phyloP scores from a whole-genome alignment of 2,888 invertebrate genomes.

The Microctonus hyperodae region DNA sequence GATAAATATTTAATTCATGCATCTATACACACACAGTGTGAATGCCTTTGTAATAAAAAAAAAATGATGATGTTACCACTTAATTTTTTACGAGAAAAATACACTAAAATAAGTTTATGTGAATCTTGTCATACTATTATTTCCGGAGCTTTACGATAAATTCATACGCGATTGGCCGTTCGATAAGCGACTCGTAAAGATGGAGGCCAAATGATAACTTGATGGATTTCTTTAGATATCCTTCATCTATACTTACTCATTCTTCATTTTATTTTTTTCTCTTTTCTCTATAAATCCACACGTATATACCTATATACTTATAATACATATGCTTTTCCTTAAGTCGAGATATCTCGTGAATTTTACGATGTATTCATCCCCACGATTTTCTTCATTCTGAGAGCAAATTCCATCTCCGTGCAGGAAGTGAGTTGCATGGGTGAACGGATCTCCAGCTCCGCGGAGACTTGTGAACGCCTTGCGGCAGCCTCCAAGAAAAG shows the following conservation, averaged over 20 bases:
- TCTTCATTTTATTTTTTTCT: too few species aligned
- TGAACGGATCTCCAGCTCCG: constrained; percentile 24
- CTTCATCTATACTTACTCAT: constrained; percentile 23
- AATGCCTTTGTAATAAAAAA: too few species aligned
- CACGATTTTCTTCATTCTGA: constrained; percentile 29
- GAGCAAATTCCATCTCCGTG: constrained; percentile 32
- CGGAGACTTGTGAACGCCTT: constrained; percentile 10
- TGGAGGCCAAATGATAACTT: constrained; percentile 40
- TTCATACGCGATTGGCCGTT: constrained; percentile 49
- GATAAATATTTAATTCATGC: too few species aligned
- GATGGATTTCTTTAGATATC: constrained; percentile 39
- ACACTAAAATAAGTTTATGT: constrained; percentile 25
- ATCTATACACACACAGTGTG: too few species aligned
- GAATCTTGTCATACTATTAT: constrained; percentile 38
- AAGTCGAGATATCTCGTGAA: constrained; percentile 2
- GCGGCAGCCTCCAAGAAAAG: constrained; percentile 7
- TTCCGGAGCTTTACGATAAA: constrained; percentile 47
- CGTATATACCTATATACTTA: neutral
- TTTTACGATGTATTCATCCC: constrained; percentile 16
- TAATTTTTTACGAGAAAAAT: constrained; percentile 1
- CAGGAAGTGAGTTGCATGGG: constrained; percentile 30
- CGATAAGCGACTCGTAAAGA: constrained; percentile 51
- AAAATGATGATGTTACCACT: too few species aligned
- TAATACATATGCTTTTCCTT: neutral
- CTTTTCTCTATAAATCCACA: neutral